A percentile compares a stretch with the other conserved stretches of the same genome.
Evolutionary conservation across 2,797 vertebrate genomes (phyloP).

Genomic region (Danio jaintianensis): DNA sequence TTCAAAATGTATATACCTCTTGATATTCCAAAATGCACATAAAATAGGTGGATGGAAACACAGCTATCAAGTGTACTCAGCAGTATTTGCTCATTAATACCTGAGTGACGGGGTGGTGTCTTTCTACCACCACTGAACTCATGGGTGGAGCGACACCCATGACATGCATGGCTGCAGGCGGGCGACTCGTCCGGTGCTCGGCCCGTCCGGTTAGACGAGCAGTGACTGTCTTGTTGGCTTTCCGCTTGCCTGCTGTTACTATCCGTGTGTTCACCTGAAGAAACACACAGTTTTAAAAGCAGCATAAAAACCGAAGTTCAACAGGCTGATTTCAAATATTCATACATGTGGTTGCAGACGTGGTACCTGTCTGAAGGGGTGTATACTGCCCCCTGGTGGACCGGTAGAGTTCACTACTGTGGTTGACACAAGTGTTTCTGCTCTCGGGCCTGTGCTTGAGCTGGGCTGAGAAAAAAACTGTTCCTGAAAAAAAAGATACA

Average conservation of each 20-base stretch:
- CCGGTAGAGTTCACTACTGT: conserved; percentile 70
- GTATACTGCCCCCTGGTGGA: conserved; percentile 71
- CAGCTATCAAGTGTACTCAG: background rate
- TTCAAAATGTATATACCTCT: too few relatives aligned
- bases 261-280: conserved; percentile 80
- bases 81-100: conserved; percentile 67
- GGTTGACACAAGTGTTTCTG: conserved; percentile 72
- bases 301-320: too few relatives aligned
- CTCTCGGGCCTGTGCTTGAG: conserved; percentile 58
- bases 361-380: conserved; percentile 80
- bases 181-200: conserved; percentile 77
- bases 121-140: conserved; percentile 91
- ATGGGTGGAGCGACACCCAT: conserved; percentile 90
- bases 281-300: background rate
- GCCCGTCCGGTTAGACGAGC: conserved; percentile 85
- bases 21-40: too few relatives aligned
- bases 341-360: too few relatives aligned
- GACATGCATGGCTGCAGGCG: conserved; percentile 78
- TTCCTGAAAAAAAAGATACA: conserved; percentile 20
- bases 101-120: conserved; percentile 92
- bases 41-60: background rate
- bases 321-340: too few relatives aligned
- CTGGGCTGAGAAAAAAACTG: conserved; percentile 62
- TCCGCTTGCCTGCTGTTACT: conserved; percentile 89
- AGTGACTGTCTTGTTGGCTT: conserved; percentile 87